phyloP scores from a whole-genome alignment of 2,113 vertebrate genomes.

The Kobus ellipsiprymnus region DNA sequence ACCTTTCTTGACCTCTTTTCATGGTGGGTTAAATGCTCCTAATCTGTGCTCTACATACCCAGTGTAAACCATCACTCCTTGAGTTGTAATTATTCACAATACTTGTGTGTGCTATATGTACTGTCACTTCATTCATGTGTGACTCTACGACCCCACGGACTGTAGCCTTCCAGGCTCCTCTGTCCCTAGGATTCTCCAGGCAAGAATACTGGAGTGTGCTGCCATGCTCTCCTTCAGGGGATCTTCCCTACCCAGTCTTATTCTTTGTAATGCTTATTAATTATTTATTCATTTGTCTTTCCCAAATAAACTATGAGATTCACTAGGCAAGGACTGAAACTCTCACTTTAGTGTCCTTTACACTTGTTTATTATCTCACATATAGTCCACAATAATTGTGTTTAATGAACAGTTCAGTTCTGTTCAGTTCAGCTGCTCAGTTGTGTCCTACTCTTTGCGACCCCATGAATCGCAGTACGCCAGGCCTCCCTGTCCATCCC shows the following conservation, averaged over 20 bases:
- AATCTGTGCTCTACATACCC: neutral
- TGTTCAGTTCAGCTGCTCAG: no score
- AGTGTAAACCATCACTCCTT: neutral
- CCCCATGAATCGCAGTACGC: accelerated
- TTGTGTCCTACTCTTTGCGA: accelerated
- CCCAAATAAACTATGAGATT: neutral
- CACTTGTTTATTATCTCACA: neutral
- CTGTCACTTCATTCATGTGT: neutral
- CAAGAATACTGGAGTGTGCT: neutral
- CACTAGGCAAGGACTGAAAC: neutral
- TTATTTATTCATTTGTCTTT: neutral
- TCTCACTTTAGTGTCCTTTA: neutral
- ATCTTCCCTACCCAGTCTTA: neutral
- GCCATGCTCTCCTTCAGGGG: neutral
- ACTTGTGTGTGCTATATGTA: neutral
- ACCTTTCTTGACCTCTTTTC: neutral
- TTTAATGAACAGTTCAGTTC: neutral
- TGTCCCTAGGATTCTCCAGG: neutral
- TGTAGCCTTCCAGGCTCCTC: neutral
- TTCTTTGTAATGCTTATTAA: neutral
- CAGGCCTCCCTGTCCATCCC: no score
- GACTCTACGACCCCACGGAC: neutral
- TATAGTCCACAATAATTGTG: neutral
- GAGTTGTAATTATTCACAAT: neutral
- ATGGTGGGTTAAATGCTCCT: neutral